These are phyloP conservation scores for Anhinga anhinga DNA, from an alignment of 2,113 vertebrate species.

Conservation along the genomic window DNA sequence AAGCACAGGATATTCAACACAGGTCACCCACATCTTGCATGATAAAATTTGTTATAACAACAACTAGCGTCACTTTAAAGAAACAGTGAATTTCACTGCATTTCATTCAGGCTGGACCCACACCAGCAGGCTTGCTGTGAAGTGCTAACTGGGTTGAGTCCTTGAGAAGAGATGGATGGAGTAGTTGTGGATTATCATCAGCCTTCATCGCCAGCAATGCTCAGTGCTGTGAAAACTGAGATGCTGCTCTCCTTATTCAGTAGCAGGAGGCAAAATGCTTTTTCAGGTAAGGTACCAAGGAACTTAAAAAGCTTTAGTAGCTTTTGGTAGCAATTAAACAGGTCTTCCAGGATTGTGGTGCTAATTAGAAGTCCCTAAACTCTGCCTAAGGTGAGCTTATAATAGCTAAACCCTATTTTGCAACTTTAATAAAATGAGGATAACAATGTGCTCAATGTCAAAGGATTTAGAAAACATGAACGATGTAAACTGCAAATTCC, in stretches of 20 bases:
- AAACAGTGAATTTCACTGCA: neutral
- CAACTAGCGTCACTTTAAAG: neutral
- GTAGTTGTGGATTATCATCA: neutral
- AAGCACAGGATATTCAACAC: neutral
- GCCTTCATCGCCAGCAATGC: neutral
- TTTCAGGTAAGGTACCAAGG: neutral
- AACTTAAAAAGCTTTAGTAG: neutral
- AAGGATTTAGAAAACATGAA: neutral
- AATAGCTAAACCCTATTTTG: neutral
- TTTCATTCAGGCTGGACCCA: neutral
- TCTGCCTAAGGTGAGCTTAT: neutral
- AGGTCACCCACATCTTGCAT: neutral
- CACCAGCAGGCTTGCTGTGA: neutral
- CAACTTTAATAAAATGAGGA: neutral
- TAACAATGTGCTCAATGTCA: neutral
- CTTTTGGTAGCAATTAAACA: neutral
- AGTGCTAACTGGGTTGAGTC: neutral
- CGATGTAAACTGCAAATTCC: neutral
- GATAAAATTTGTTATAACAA: neutral
- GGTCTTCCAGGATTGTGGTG: neutral
- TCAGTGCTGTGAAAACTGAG: neutral
- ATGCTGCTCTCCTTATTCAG: neutral
- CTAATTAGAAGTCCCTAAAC: neutral
- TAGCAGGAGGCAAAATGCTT: neutral
- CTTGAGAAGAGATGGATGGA: neutral